Evolutionary conservation across 2,113 vertebrate genomes (phyloP).

Genomic region (Varanus salvator): DNA sequence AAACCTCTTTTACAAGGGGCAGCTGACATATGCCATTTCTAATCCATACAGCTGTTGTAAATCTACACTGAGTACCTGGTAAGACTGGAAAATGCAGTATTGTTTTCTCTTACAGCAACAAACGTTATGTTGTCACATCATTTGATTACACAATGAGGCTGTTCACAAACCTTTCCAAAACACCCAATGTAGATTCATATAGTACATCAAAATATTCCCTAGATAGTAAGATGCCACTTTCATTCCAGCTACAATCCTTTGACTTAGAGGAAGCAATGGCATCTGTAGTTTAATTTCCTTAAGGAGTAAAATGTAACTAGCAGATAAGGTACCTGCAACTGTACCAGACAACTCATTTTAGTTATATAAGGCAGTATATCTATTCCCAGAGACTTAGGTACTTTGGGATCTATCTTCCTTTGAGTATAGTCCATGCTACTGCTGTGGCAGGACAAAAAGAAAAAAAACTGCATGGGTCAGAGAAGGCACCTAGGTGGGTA

Average conservation of each 20-base stretch:
- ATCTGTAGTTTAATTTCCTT: conserved; percentile 10
- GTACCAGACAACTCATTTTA: not conserved
- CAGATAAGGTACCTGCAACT: not conserved
- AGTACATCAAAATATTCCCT: not conserved
- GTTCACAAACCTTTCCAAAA: not conserved
- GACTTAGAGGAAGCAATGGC: not conserved
- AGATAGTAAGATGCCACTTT: not conserved
- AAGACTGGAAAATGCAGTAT: not conserved
- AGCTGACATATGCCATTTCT: not conserved
- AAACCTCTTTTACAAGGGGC: not conserved
- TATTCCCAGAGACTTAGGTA: too few species aligned
- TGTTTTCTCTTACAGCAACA: not conserved
- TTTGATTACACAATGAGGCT: not conserved
- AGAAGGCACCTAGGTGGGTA: not conserved
- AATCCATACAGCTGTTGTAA: not conserved
- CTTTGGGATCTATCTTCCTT: not conserved
- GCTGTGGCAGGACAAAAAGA: too few species aligned
- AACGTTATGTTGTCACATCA: not conserved
- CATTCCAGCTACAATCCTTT: not conserved
- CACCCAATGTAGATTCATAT: not conserved
- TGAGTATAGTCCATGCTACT: not conserved
- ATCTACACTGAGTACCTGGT: not conserved
- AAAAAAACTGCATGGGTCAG: not conserved
- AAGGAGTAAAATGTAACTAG: not conserved
- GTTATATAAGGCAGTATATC: not conserved